Percentiles rank a stretch among this genome's conserved stretches.
Conservation (phyloP, 2,888 invertebrate genomes). For the Eledone cirrhosa region DNA sequence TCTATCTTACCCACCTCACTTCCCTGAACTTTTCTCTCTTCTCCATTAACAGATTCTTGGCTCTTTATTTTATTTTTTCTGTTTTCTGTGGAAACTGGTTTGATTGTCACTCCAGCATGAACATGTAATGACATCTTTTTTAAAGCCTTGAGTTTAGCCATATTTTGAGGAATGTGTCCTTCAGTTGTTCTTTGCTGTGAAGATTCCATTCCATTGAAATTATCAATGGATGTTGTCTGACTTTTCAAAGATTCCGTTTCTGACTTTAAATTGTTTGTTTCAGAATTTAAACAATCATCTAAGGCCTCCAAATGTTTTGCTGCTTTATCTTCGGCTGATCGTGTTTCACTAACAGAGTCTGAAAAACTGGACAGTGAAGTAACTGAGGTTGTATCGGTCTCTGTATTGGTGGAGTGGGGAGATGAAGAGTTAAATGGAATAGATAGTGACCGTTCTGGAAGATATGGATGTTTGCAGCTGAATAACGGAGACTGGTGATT, state of each 20-base stretch:
- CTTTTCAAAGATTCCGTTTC: background rate
- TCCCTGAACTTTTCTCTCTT: background rate
- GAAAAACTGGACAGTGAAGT: background rate
- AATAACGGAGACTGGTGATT: background rate
- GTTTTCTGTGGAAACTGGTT: background rate
- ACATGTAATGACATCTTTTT: conserved; percentile 18
- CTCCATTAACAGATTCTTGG: background rate
- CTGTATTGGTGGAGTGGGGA: background rate
- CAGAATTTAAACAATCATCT: too few species aligned
- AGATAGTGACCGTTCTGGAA: background rate
- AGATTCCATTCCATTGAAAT: background rate
- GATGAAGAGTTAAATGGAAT: background rate
- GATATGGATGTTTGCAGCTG: background rate
- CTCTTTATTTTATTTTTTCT: background rate
- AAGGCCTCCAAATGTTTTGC: too few species aligned
- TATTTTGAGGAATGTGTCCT: background rate
- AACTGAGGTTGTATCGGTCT: background rate
- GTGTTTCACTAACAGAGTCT: background rate
- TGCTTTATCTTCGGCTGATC: background rate
- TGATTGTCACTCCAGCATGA: background rate
- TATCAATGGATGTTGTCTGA: background rate
- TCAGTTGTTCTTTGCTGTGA: background rate
- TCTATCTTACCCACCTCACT: background rate
- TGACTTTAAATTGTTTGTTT: background rate
- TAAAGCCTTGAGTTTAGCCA: background rate